A percentile compares a stretch with the other conserved stretches of the same genome.
Conservation (phyloP, 2,888 invertebrate genomes). For the Protodeltote pygarga region DNA sequence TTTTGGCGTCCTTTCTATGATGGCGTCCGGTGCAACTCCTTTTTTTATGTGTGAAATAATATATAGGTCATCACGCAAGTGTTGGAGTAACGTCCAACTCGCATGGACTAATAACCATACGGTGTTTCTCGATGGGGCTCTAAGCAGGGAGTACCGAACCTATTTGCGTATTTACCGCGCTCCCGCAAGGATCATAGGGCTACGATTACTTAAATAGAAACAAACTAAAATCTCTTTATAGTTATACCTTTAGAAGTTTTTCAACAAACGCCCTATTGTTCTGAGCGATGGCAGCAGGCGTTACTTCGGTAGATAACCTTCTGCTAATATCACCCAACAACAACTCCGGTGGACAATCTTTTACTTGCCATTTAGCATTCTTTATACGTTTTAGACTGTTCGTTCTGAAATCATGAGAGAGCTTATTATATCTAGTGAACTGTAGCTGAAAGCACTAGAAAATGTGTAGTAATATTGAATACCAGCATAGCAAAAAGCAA, state of each 20-base stretch:
- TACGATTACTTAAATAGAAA: background rate
- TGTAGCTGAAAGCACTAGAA: conserved; percentile 6
- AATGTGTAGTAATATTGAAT: conserved; percentile 33
- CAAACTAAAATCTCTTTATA: background rate
- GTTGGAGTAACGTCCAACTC: too few species aligned
- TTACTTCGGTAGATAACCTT: conserved; percentile 89
- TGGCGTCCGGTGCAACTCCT: too few species aligned
- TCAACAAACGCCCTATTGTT: conserved; percentile 99
- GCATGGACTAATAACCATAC: too few species aligned
- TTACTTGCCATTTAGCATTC: conserved; percentile 88
- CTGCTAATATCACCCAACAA: conserved; percentile 81
- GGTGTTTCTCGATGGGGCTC: too few species aligned
- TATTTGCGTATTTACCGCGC: too few species aligned
- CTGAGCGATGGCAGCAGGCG: conserved; percentile 96
- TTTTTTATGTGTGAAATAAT: too few species aligned
- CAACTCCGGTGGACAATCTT: conserved; percentile 87
- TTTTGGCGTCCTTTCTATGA: too few species aligned
- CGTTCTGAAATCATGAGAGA: conserved; percentile 71
- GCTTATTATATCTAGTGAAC: conserved; percentile 10
- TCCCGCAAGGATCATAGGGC: background rate
- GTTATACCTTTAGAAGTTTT: conserved; percentile 94
- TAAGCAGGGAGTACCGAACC: too few species aligned
- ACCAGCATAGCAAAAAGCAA: conserved; percentile 63
- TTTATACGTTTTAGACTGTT: conserved; percentile 88
- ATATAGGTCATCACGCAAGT: too few species aligned